Evolutionary conservation across 2,888 invertebrate genomes (phyloP), one percentile per base, ranked within the genome.

Genomic region (Aelia acuminata): DNA sequence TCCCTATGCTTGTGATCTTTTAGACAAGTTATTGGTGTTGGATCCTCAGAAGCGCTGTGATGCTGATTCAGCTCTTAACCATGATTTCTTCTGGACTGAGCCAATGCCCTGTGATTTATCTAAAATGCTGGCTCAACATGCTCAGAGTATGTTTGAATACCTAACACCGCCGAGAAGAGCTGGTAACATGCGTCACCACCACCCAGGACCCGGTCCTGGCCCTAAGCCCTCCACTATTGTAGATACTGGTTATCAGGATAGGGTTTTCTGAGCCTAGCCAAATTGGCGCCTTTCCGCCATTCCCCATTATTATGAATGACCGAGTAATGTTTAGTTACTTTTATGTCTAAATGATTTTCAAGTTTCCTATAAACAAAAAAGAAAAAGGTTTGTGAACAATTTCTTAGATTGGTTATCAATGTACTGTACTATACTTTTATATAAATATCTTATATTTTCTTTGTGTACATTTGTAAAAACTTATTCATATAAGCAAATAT

Each of bases 81-180:
- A 99, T 92, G 98, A 98, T 92, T 99, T 99, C 93, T 99, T 99
- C 93, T 99, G 98, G 98, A 97, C 96, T 10, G 98, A 98, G 92
- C 99, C 99, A 0, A 96, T 98, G 96, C 98, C 99, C 0, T 96
- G 96, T 91, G 97, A 97, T 92, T 93, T 98, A 53, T 96, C 95
- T 87, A 96, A 96, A 87, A 98, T 98, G 98, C 93, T 99, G 90
- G 97, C 97, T 0, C 97, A 97, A 91, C 96, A 97, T 93, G 96
- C 95, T 90, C 95, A 95, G 91, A 98, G 97, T 92, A 98, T 98
- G 98, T 99, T 98, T 92, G 98, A 99, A 92, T 98, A 96, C 92
- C 93, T 98, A 89, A 95, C 96, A 90, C 95, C 96, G 90, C 95
- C 97, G 88, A 91, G 98, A 91, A 91, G 97, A 91, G 94, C 95